phyloP scores from a whole-genome alignment of 2,113 vertebrate genomes.

The Hippocampus zosterae region DNA sequence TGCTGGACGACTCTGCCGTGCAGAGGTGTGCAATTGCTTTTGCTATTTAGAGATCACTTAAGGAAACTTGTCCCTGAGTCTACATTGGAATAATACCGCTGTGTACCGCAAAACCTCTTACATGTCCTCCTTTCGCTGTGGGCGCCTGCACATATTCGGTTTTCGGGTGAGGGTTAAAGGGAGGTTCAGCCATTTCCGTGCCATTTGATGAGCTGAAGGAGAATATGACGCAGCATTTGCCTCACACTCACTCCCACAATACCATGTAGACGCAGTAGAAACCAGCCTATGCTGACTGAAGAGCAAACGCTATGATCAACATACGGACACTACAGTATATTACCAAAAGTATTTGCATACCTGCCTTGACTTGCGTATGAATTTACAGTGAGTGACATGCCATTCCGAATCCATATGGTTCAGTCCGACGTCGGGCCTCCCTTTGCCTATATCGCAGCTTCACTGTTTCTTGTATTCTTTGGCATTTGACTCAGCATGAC shows the following conservation, averaged over 20 bases:
- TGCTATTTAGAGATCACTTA: slow-evolving; percentile 24
- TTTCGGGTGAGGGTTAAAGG: slow-evolving; percentile 55
- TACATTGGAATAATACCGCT: slow-evolving; percentile 48
- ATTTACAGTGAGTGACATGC: not conserved
- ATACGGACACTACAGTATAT: slow-evolving; percentile 21
- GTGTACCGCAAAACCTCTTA: slow-evolving; percentile 12
- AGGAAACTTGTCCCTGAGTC: slow-evolving; percentile 67
- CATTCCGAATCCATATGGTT: not conserved
- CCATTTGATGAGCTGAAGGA: slow-evolving; percentile 39
- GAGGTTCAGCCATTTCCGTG: slow-evolving; percentile 43
- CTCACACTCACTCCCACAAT: slow-evolving; percentile 30
- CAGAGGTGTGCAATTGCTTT: slow-evolving; percentile 35
- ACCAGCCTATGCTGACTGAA: slow-evolving; percentile 31
- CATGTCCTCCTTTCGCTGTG: slow-evolving; percentile 9
- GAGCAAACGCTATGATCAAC: slow-evolving; percentile 34
- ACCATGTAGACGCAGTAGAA: slow-evolving; percentile 36
- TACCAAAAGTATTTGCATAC: not conserved
- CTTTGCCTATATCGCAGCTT: no score
- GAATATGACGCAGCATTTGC: slow-evolving; percentile 39
- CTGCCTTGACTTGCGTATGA: not conserved
- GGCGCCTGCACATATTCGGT: slow-evolving; percentile 41
- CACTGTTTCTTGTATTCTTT: no score
- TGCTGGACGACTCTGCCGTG: slow-evolving; percentile 45
- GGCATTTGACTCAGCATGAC: not conserved
- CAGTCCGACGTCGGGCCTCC: not conserved